Conservation (phyloP, 2,888 invertebrate genomes). For the Cepaea hortensis region DNA sequence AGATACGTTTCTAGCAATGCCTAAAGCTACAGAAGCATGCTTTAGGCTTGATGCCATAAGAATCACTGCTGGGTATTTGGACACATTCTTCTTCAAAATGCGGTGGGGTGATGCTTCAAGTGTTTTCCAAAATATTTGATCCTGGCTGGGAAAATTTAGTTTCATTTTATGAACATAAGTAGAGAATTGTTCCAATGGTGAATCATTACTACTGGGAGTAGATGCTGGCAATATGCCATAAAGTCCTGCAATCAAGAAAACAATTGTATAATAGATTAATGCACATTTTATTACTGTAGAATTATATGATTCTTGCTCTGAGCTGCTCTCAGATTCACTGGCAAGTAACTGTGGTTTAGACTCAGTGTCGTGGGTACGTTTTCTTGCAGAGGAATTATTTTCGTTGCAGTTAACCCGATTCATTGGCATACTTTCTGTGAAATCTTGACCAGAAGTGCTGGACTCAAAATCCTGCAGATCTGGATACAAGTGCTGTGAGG, state of each 20-base stretch:
- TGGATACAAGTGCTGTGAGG: not conserved
- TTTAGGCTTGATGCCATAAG: conserved; percentile 58
- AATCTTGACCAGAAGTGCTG: not conserved
- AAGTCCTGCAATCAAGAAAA: not conserved
- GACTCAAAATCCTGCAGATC: too few species aligned
- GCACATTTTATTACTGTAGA: not conserved
- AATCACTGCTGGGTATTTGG: conserved; percentile 62
- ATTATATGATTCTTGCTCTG: too few species aligned
- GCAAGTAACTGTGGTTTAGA: not conserved
- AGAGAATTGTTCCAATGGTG: not conserved
- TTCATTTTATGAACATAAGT: not conserved
- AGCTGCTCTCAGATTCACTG: not conserved
- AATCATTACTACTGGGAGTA: not conserved
- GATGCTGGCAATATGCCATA: not conserved
- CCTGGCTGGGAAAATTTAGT: conserved; percentile 55
- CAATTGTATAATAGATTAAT: not conserved
- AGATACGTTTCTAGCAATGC: conserved; percentile 59
- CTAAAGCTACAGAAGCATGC: conserved; percentile 50
- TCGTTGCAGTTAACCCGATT: not conserved
- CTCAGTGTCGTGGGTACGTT: not conserved
- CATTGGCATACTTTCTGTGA: not conserved
- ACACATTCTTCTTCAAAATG: conserved; percentile 54
- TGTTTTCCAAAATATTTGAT: conserved; percentile 59
- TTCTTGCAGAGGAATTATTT: not conserved
- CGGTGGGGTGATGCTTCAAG: conserved; percentile 55